Base-by-base conservation (phyloP, 2,113 vertebrate species). In the Strigops habroptila region DNA sequence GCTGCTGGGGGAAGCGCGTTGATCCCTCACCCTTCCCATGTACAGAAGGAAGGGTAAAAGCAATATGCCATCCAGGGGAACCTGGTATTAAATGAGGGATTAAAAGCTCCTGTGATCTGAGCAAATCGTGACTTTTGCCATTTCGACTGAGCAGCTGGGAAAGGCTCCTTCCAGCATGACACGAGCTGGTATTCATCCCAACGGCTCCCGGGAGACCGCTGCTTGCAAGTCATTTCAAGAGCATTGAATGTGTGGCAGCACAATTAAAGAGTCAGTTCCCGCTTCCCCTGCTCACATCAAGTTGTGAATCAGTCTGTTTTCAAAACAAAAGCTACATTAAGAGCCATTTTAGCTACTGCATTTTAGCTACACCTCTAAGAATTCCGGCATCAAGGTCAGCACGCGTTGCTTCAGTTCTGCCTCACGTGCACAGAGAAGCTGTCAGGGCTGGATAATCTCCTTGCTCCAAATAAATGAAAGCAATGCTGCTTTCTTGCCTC, bases 171-270 rank as follows among this genome's bases (percentile, higher is more conserved):
- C 69, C 43, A 96, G 86, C 64, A 52, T 64, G 80, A 37, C 81
- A 96, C 83, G 85, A 94, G 6, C 67, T 75, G 69, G 53, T 65
- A 53, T 94, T 95, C 89, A 95, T 46, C 79, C 11, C 22, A 90
- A 96, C 25, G 91, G 87, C 79, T 94, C 78, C 84, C 71, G 0
- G 86, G 93, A 95, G 91, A 91, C 77, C 23, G 33, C 92, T 69
- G 60, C 67, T 94, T 91, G 85, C 95, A 90, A 96, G 93, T 82
- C 95, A 93, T 91, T 93, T 93, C 68, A 78, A 88, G 70, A 94
- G 86, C 82, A 94, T 46, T 14, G 85, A 59, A 59, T 59, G 57
- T 59, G 85, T 63, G 88, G 86, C 90, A 96, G 82, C 89, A 93
- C 86, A 94, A 96, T 93, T 92, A 77, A 62, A 93, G 41, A 79